Conservation (phyloP, 2,888 invertebrate species). For the Glyphotaelius pellucidus region DNA sequence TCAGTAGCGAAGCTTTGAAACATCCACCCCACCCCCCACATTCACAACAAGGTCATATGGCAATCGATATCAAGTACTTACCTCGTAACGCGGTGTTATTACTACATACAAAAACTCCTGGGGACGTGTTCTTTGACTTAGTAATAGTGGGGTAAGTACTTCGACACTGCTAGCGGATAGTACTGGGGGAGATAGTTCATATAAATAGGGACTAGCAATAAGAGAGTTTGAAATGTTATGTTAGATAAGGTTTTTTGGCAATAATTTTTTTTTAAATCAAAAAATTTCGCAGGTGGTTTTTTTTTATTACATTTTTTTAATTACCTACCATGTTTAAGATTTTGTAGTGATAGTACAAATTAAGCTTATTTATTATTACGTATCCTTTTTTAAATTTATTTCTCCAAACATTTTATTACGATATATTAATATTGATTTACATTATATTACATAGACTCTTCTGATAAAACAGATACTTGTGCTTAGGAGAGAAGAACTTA, state of each 20-base stretch:
- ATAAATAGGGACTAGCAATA: neutral
- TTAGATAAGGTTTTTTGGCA: neutral
- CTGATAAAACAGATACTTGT: too few species aligned
- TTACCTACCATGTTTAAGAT: too few species aligned
- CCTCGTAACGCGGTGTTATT: constrained; percentile 23
- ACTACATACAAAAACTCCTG: constrained; percentile 18
- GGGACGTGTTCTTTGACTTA: neutral
- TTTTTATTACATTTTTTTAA: too few species aligned
- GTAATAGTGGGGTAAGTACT: neutral
- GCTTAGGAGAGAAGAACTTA: too few species aligned
- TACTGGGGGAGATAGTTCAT: neutral
- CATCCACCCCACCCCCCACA: neutral
- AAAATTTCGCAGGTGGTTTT: too few species aligned
- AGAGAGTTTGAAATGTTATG: neutral
- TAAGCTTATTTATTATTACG: too few species aligned
- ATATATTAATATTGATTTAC: too few species aligned
- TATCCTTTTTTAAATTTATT: too few species aligned
- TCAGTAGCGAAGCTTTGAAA: constrained; percentile 16
- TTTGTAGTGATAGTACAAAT: too few species aligned
- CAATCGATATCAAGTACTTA: constrained; percentile 61
- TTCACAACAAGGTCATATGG: constrained; percentile 56
- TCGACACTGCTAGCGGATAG: neutral
- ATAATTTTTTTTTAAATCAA: neutral
- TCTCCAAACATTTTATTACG: too few species aligned
- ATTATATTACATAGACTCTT: too few species aligned